Base-by-base conservation (phyloP, 2,888 invertebrate species). In the Drosophila siamana region DNA sequence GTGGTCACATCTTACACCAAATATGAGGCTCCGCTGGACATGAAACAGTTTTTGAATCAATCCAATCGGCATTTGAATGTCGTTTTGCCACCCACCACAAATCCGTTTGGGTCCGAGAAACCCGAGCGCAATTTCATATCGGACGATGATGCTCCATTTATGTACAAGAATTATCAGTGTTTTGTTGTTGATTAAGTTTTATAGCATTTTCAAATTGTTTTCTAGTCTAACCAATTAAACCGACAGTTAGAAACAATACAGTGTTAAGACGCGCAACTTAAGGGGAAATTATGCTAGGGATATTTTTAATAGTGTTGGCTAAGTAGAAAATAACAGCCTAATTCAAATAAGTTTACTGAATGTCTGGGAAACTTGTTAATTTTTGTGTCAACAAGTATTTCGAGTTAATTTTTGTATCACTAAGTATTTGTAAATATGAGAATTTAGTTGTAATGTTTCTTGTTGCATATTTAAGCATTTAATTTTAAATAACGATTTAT, bases 51-150 rank as follows among this genome's bases (percentile, higher is more conserved):
- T 62, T 92, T 93, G 41, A 92, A 93, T 43, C 93, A 93, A 48
- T 93, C 94, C 0, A 92, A 93, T 60, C 89, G 92, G 0, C 92
- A 93, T 1, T 88, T 94, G 24, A 93, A 93, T 41, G 89, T 94
- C 0, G 83, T 95, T 7, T 86, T 94, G 0, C 93, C 94, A 7
- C 94, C 95, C 0, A 93, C 92, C 11, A 92, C 91, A 33, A 96
- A 96, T 91, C 94, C 94, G 0, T 96, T 94, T 79, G 93, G 95
- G 0, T 95, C 96, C 43, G 93, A 94, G 0, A 93, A 95, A 69
- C 96, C 96, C 0, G 95, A 95, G 76, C 93, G 96, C 48, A 96
- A 96, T 86, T 95, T 96, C 73, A 95, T 96, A 11, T 95, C 95
- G 5, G 96, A 96, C 80, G 94, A 96, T 68, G 94, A 94, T 46